These are phyloP conservation scores for Melanocharis versteri DNA, from an alignment of 2,113 vertebrate species.

Conservation along the genomic window DNA sequence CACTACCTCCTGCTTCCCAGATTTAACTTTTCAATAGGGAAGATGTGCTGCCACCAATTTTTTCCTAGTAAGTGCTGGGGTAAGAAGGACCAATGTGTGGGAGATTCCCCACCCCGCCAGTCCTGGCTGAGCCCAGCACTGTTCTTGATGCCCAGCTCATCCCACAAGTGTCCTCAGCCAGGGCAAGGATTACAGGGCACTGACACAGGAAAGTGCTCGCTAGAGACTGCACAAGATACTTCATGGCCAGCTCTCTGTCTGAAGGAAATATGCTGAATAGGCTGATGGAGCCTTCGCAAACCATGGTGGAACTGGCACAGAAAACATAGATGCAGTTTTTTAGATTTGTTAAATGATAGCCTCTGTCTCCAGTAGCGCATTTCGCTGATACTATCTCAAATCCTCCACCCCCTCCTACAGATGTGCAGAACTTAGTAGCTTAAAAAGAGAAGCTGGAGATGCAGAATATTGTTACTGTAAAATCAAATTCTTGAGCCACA, in stretches of 20 bases:
- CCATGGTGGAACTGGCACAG: neutral
- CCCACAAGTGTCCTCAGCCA: neutral
- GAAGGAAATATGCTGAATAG: neutral
- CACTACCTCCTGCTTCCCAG: neutral
- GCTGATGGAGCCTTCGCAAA: neutral
- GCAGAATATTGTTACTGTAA: neutral
- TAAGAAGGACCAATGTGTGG: neutral
- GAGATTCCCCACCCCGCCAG: neutral
- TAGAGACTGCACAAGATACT: neutral
- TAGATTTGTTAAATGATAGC: neutral
- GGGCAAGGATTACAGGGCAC: neutral
- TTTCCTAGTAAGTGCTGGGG: neutral
- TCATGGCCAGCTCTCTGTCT: neutral
- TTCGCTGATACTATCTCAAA: neutral
- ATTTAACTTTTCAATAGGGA: neutral
- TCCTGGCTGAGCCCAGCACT: accelerated
- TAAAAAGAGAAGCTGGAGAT: neutral
- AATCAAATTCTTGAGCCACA: neutral
- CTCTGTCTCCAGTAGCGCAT: neutral
- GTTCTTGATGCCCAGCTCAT: neutral
- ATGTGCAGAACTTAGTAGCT: neutral
- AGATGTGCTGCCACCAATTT: neutral
- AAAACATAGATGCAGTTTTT: neutral
- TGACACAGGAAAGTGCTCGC: neutral
- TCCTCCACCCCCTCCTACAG: neutral